Evolutionary conservation across 2,888 invertebrate genomes (phyloP).

Genomic region (Agrotis puta): DNA sequence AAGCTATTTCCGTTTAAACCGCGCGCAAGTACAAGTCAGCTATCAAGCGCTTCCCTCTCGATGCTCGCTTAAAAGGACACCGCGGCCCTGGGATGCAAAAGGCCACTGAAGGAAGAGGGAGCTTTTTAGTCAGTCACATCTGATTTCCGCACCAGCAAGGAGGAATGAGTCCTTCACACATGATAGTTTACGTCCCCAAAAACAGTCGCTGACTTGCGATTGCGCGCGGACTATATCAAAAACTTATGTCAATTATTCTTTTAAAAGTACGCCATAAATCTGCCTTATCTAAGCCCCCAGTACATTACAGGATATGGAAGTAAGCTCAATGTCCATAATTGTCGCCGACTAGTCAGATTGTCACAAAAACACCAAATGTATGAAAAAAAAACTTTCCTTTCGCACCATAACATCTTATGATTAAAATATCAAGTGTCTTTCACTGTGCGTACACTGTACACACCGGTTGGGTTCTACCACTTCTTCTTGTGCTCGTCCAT

Average conservation of each 20-base stretch:
- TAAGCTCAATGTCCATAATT: conserved; percentile 67
- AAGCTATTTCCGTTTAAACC: too few species aligned
- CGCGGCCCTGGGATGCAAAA: too few species aligned
- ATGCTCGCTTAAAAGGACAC: too few species aligned
- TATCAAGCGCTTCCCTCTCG: too few species aligned
- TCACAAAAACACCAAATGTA: conserved; percentile 66
- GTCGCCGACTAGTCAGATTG: conserved; percentile 70
- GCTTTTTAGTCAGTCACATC: too few species aligned
- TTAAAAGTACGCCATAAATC: not conserved
- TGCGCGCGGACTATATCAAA: too few species aligned
- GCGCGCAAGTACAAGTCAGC: too few species aligned
- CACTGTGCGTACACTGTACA: conserved; percentile 70
- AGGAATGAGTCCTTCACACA: too few species aligned
- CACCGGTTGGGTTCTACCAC: conserved; percentile 92
- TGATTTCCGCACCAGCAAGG: too few species aligned
- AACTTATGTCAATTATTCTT: not conserved
- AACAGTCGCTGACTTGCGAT: too few species aligned
- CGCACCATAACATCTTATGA: conserved; percentile 71
- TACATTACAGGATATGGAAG: conserved; percentile 58
- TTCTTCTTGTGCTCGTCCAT: conserved; percentile 99
- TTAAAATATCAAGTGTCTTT: conserved; percentile 67
- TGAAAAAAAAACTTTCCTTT: conserved; percentile 57
- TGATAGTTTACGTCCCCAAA: too few species aligned
- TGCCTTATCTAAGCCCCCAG: not conserved
- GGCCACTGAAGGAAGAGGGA: too few species aligned